These are phyloP conservation scores for Hydrotaea diabolus DNA, from an alignment of 2,888 invertebrate genomes.

Conservation along the genomic window DNA sequence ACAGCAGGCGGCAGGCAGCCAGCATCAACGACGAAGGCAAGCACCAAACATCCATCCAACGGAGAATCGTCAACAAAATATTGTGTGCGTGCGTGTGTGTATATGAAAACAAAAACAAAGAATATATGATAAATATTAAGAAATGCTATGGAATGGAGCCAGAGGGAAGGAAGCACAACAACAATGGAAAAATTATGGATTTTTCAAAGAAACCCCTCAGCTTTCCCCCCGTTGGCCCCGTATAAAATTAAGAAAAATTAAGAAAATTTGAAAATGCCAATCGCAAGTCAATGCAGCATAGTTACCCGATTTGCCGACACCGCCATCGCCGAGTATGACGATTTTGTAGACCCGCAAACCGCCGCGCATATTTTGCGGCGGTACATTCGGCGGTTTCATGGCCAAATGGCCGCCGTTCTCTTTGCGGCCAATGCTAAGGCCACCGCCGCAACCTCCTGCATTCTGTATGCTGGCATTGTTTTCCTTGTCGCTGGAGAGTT, in stretches of 20 bases:
- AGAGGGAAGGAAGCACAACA: slow-evolving; percentile 24
- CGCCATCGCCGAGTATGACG: slow-evolving; percentile 95
- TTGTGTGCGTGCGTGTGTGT: not conserved
- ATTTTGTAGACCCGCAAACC: slow-evolving; percentile 93
- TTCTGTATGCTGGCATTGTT: slow-evolving; percentile 56
- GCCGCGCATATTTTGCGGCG: slow-evolving; percentile 81
- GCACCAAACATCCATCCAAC: slow-evolving; percentile 8
- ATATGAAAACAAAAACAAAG: slow-evolving; percentile 58
- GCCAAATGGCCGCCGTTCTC: slow-evolving; percentile 69
- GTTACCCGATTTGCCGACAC: slow-evolving; percentile 93
- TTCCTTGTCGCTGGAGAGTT: slow-evolving; percentile 73
- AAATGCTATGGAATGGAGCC: slow-evolving; percentile 41
- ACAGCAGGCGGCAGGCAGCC: slow-evolving; percentile 22
- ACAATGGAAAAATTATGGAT: slow-evolving; percentile 59
- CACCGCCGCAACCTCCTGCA: slow-evolving; percentile 64
- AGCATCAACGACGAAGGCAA: slow-evolving; percentile 28
- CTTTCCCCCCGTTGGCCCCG: too few species aligned
- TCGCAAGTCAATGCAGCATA: too few species aligned
- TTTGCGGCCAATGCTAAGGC: slow-evolving; percentile 63
- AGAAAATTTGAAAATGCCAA: too few species aligned
- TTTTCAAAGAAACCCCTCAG: slow-evolving; percentile 54
- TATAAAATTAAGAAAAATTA: slow-evolving; percentile 8
- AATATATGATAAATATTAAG: slow-evolving; percentile 44
- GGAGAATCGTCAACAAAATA: not conserved
- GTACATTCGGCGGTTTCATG: slow-evolving; percentile 70